Percentiles rank a stretch among this genome's conserved stretches.
These are phyloP conservation scores for Tyto alba DNA, from an alignment of 2,113 vertebrate species.

Conservation along the genomic window DNA sequence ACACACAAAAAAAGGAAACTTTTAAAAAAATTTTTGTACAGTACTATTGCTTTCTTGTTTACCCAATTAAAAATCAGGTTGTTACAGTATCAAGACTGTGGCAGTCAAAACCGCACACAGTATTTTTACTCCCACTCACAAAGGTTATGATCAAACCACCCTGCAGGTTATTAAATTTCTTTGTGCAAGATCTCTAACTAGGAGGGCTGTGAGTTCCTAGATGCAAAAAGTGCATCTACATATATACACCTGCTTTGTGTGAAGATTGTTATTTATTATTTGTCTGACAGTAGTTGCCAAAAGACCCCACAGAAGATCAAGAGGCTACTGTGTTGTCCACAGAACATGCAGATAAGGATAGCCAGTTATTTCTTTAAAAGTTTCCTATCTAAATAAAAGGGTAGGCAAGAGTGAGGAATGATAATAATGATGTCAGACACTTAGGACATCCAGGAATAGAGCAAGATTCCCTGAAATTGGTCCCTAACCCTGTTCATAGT, in stretches of 20 bases:
- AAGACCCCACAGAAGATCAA: neutral
- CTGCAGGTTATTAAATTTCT: neutral
- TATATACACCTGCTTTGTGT: neutral
- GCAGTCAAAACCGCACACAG: neutral
- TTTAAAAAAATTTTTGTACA: accelerated
- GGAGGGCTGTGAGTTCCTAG: neutral
- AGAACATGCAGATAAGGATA: accelerated
- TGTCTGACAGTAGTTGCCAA: neutral
- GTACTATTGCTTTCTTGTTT: neutral
- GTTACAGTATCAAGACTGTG: neutral
- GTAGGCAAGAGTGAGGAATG: neutral
- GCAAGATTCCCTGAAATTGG: neutral
- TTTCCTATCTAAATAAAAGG: neutral
- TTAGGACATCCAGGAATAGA: neutral
- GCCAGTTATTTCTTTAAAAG: neutral
- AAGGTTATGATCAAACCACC: neutral
- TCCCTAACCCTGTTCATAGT: neutral
- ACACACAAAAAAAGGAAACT: neutral
- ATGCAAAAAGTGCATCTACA: neutral
- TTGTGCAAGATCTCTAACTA: neutral
- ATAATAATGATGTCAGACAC: neutral
- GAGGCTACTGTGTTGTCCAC: neutral
- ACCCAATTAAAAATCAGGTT: neutral
- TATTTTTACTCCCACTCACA: neutral
- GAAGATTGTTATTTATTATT: neutral